These are phyloP conservation scores for Cheilosia urbana DNA, from an alignment of 2,888 invertebrate species.

Conservation along the genomic window DNA sequence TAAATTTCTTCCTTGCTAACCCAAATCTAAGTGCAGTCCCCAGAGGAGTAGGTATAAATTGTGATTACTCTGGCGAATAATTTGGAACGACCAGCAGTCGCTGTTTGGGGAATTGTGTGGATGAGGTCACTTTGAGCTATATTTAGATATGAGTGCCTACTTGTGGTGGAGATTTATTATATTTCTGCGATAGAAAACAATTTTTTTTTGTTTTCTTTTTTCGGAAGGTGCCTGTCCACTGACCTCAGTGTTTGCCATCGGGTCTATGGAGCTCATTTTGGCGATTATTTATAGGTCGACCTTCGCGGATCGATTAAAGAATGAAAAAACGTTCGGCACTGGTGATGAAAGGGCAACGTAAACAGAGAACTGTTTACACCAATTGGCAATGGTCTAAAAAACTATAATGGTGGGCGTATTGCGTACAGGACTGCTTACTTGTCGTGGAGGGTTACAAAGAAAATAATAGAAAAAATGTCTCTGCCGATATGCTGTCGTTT, in stretches of 20 bases:
- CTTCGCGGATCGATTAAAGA: too few relatives aligned
- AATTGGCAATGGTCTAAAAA: too few relatives aligned
- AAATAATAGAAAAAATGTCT: too few relatives aligned
- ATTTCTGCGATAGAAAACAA: background rate
- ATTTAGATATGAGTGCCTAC: slow-evolving; percentile 32
- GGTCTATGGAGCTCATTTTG: background rate
- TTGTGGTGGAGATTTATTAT: slow-evolving; percentile 17
- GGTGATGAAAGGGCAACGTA: too few relatives aligned
- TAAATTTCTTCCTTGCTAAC: slow-evolving; percentile 3
- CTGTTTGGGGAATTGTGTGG: slow-evolving; percentile 21
- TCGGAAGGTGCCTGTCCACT: slow-evolving; percentile 9
- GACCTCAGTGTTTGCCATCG: slow-evolving; percentile 18
- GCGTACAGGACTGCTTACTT: too few relatives aligned
- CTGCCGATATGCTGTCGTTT: too few relatives aligned
- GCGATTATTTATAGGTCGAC: background rate
- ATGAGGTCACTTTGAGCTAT: slow-evolving; percentile 47
- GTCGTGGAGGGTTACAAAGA: too few relatives aligned
- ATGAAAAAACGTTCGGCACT: too few relatives aligned
- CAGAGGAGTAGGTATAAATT: background rate
- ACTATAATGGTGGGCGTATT: too few relatives aligned
- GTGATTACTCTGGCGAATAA: background rate
- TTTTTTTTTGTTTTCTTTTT: slow-evolving; percentile 17
- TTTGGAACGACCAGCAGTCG: background rate
- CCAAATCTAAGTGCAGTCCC: background rate
- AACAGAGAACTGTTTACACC: too few relatives aligned